A percentile compares a stretch with the other conserved stretches of the same genome.
These are phyloP conservation scores for Danio aesculapii DNA, from an alignment of 2,797 vertebrate species.

Conservation along the genomic window DNA sequence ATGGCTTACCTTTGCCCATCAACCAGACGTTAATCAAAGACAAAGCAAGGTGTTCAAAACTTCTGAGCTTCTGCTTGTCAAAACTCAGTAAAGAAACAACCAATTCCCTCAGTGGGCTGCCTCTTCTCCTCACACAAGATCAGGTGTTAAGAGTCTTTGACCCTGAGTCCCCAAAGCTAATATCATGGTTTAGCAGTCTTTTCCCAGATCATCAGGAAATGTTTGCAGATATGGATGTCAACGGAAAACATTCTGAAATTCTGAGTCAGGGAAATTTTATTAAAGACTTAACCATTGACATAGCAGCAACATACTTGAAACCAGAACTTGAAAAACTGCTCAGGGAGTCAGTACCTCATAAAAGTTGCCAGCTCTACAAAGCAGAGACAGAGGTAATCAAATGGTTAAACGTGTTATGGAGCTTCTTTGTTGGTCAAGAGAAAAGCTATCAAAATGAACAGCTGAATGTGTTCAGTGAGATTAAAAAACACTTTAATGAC, in stretches of 20 bases:
- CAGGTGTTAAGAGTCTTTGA: conserved; percentile 71
- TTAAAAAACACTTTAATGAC: conserved; percentile 68
- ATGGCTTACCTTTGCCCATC: conserved; percentile 71
- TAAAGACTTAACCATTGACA: conserved; percentile 63
- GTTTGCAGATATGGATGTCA: conserved; percentile 68
- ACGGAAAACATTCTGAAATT: accelerated
- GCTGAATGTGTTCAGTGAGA: conserved; percentile 42
- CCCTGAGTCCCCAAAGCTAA: conserved; percentile 64
- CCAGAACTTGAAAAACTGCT: conserved; percentile 58
- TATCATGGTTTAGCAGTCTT: conserved; percentile 62
- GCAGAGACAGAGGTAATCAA: conserved; percentile 14
- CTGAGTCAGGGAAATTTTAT: conserved; percentile 63
- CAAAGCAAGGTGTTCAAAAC: conserved; percentile 60
- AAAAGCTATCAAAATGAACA: accelerated
- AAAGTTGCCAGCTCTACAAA: conserved; percentile 59
- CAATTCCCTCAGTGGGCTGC: conserved; percentile 63
- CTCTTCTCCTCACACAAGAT: conserved; percentile 78
- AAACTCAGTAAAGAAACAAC: background rate
- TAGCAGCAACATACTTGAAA: conserved; percentile 63
- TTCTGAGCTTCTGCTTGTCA: conserved; percentile 73
- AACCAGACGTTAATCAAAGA: conserved; percentile 71
- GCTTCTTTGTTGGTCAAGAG: conserved; percentile 63
- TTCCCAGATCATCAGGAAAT: conserved; percentile 61
- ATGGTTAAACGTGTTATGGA: conserved; percentile 74
- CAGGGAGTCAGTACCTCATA: conserved; percentile 61